Percentiles rank a stretch among this genome's conserved stretches.
Evolutionary conservation across 2,888 invertebrate species (phyloP).

Genomic region (Epicampocera succincta): DNA sequence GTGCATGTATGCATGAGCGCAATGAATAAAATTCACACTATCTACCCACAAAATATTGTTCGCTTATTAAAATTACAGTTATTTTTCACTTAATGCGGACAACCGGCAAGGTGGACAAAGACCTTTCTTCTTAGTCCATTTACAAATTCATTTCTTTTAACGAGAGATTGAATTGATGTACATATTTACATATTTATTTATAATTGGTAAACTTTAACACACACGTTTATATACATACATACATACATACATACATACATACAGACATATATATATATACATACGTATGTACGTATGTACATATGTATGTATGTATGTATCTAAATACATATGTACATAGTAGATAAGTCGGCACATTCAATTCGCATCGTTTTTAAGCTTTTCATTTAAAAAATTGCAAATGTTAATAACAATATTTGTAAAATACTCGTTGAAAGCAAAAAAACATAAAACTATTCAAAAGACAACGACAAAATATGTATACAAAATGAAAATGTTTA

Average conservation of each 20-base stretch:
- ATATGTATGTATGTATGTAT: background rate
- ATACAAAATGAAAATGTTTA: slow-evolving; percentile 66
- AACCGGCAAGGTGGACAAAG: no score
- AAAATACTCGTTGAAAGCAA: slow-evolving; percentile 4
- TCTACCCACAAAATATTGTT: no score
- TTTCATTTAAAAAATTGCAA: slow-evolving; percentile 3
- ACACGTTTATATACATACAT: background rate
- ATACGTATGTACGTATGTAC: background rate
- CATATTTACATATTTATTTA: no score
- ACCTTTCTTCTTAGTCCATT: no score
- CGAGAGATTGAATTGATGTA: no score
- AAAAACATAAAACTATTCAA: slow-evolving; percentile 21
- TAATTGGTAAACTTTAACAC: no score
- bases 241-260: background rate
- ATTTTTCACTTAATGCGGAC: no score
- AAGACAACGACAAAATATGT: slow-evolving; percentile 20
- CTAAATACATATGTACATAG: background rate
- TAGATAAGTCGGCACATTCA: background rate
- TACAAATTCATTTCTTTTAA: no score
- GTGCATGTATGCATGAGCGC: background rate
- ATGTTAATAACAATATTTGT: slow-evolving; percentile 47
- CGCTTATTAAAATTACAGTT: no score
- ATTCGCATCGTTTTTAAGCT: background rate
- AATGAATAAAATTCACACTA: no score
- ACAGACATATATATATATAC: background rate